These are phyloP conservation scores for Paramisgurnus dabryanus DNA, from an alignment of 2,113 vertebrate genomes.

Conservation along the genomic window DNA sequence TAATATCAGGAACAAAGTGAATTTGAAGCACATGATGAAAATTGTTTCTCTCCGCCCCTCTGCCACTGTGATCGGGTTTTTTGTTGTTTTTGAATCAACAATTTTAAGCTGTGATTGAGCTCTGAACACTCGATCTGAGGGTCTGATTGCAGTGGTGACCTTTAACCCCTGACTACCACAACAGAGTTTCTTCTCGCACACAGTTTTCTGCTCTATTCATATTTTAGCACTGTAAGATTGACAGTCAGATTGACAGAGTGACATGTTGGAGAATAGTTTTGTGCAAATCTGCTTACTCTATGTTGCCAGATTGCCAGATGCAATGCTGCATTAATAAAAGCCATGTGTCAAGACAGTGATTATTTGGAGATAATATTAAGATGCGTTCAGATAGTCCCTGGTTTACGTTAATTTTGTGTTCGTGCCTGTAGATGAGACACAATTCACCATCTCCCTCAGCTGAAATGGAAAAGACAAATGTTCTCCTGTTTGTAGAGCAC, in stretches of 20 bases:
- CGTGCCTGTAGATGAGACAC: constrained; percentile 16
- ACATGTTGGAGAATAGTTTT: neutral
- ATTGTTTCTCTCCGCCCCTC: too few species aligned
- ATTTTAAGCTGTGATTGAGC: neutral
- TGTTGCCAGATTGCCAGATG: neutral
- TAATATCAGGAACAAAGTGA: too few species aligned
- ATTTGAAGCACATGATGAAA: too few species aligned
- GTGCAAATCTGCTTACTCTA: neutral
- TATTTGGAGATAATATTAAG: constrained; percentile 5
- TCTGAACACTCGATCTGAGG: constrained; percentile 52
- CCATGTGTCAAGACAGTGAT: neutral
- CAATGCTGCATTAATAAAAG: neutral
- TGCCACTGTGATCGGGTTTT: neutral
- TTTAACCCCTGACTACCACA: constrained; percentile 40
- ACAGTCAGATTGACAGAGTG: neutral
- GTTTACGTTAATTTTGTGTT: constrained; percentile 10
- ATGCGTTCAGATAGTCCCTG: neutral
- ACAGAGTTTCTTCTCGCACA: neutral
- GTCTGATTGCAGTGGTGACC: constrained; percentile 37
- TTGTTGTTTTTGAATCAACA: neutral
- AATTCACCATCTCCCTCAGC: constrained; percentile 11
- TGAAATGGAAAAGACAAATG: constrained; percentile 37
- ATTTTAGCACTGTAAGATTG: neutral
- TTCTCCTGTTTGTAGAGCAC: constrained; percentile 29
- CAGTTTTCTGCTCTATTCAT: neutral